A percentile compares a stretch with the other conserved stretches of the same genome.
Conservation (phyloP, 2,113 vertebrate species). For the Maccullochella peelii region DNA sequence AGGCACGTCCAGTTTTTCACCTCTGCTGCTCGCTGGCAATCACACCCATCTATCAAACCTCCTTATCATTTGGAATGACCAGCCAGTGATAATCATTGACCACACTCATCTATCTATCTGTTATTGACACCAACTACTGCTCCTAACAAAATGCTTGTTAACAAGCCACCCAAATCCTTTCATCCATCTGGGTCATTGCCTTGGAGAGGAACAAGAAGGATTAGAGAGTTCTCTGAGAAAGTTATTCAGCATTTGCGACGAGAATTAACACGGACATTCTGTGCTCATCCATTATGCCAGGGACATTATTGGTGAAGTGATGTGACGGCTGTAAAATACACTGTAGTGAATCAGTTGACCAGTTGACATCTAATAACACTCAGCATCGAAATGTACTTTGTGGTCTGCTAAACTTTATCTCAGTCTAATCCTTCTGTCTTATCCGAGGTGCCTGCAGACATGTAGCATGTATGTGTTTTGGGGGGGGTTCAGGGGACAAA, state of each 20-base stretch:
- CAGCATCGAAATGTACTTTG: conserved; percentile 72
- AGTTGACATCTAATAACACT: conserved; percentile 56
- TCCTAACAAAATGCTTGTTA: conserved; percentile 50
- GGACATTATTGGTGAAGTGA: conserved; percentile 54
- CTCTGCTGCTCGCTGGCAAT: conserved; percentile 36
- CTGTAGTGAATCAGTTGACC: conserved; percentile 54
- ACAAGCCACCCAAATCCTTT: conserved; percentile 38
- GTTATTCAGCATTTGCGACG: conserved; percentile 26
- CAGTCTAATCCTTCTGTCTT: conserved; percentile 80
- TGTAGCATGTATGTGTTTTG: conserved; percentile 86
- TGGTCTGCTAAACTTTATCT: conserved; percentile 73
- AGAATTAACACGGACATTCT: conserved; percentile 35
- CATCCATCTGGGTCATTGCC: conserved; percentile 60
- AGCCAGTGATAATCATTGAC: conserved; percentile 43
- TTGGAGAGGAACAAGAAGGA: conserved; percentile 68
- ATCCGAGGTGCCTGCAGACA: conserved; percentile 85
- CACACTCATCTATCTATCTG: conserved; percentile 25
- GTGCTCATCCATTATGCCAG: conserved; percentile 44
- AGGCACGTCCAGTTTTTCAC: conserved; percentile 33
- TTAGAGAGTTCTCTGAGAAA: conserved; percentile 54
- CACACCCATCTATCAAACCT: conserved; percentile 20
- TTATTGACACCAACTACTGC: conserved; percentile 43
- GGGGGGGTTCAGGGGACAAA: conserved; percentile 45
- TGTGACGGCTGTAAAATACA: conserved; percentile 54
- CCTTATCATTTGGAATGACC: conserved; percentile 42